A percentile compares a stretch with the other conserved stretches of the same genome.
Conservation (phyloP, 2,888 invertebrate genomes). For the Mellilla xanthometata region DNA sequence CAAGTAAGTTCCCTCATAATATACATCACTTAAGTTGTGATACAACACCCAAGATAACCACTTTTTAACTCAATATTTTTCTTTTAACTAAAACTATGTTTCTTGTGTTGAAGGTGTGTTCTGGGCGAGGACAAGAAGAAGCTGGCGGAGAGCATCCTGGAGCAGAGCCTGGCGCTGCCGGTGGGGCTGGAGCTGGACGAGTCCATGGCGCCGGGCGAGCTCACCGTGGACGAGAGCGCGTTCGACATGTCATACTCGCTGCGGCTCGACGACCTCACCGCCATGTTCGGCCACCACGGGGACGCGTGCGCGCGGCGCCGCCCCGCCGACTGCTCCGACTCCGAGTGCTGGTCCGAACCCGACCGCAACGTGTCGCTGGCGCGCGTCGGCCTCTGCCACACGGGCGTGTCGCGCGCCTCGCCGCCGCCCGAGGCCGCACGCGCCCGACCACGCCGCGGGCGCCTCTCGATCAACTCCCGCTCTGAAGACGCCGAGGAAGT, state of each 20-base stretch:
- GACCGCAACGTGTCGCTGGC: conserved; percentile 91
- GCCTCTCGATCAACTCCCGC: conserved; percentile 66
- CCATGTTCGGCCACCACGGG: conserved; percentile 76
- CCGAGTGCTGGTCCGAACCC: conserved; percentile 94
- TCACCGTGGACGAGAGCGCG: conserved; percentile 72
- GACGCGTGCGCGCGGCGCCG: conserved; percentile 44
- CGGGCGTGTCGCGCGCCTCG: conserved; percentile 52
- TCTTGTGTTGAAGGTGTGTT: conserved; percentile 72
- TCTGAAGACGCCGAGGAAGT: conserved; percentile 79
- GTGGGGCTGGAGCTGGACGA: conserved; percentile 74
- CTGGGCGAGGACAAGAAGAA: conserved; percentile 76
- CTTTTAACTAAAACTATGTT: too few species aligned
- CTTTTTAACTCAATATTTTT: too few species aligned
- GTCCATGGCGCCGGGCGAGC: conserved; percentile 70
- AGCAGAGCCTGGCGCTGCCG: conserved; percentile 74
- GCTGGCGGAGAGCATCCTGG: conserved; percentile 72
- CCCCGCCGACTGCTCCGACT: conserved; percentile 80
- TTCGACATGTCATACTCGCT: conserved; percentile 70
- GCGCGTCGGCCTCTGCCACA: conserved; percentile 85
- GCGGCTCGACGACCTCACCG: conserved; percentile 70
- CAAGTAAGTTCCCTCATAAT: conserved; percentile 59
- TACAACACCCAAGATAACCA: too few species aligned
- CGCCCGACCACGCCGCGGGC: conserved; percentile 62
- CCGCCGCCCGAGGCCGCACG: conserved; percentile 61
- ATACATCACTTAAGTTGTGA: too few species aligned